These are phyloP conservation scores for Zosterops japonicus DNA, from an alignment of 2,113 vertebrate species.

Conservation along the genomic window DNA sequence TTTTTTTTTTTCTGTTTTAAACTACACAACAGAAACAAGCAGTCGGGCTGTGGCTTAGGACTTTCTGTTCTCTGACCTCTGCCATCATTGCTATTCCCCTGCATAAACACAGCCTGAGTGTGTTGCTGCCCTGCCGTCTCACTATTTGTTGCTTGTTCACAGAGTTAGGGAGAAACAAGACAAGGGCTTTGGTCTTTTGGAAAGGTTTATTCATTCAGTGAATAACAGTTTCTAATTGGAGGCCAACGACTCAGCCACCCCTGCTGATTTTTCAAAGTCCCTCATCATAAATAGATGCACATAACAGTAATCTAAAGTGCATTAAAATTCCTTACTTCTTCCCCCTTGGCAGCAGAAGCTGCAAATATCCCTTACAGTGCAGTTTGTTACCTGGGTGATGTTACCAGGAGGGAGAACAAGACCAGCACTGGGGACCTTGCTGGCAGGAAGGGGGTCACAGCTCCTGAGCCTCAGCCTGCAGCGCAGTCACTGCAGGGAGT, in stretches of 20 bases:
- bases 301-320: not conserved
- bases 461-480: not conserved
- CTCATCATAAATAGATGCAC: not conserved
- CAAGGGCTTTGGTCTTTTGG: not conserved
- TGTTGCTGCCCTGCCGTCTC: not conserved
- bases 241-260: not conserved
- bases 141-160: not conserved
- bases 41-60: not conserved
- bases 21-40: fast-evolving
- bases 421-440: not conserved
- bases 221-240: not conserved
- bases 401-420: not conserved
- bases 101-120: not conserved
- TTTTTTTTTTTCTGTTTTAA: not conserved
- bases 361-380: not conserved
- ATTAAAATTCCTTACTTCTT: not conserved
- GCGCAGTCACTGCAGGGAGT: fast-evolving
- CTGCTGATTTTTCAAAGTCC: not conserved
- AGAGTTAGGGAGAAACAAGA: not conserved
- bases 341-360: not conserved
- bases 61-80: not conserved
- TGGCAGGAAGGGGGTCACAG: not conserved
- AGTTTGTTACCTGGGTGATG: not conserved
- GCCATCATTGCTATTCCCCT: not conserved
- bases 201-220: not conserved